Conservation (phyloP, 1,140 invertebrate species). For the Drosophila ambigua region DNA sequence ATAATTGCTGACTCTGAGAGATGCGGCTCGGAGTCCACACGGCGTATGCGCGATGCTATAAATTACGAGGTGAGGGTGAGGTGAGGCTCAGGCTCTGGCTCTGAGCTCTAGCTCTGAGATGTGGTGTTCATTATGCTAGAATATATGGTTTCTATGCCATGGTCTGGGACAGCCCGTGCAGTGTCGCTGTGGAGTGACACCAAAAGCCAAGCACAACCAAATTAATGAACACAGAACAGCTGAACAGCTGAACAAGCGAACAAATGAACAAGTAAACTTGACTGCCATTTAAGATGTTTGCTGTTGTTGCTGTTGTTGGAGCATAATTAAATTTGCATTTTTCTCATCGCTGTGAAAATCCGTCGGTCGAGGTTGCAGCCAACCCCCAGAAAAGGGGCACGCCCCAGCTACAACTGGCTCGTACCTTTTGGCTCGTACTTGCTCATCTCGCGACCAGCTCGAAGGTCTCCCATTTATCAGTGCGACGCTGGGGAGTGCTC, state of each 20-base stretch:
- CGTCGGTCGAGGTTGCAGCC: conserved; percentile 46
- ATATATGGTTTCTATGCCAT: conserved; percentile 70
- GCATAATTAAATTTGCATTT: conserved; percentile 72
- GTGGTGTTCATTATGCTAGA: conserved; percentile 61
- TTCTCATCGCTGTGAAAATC: conserved; percentile 56
- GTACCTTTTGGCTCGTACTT: too few relatives aligned
- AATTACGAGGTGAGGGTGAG: conserved; percentile 43
- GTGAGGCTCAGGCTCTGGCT: not conserved
- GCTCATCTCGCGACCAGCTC: not conserved
- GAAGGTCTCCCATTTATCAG: not conserved
- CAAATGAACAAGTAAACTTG: conserved; percentile 44
- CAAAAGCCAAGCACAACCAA: conserved; percentile 23
- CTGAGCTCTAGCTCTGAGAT: conserved; percentile 9
- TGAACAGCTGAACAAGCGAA: conserved; percentile 14
- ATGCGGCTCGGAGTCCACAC: conserved; percentile 31
- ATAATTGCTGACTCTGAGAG: conserved; percentile 46
- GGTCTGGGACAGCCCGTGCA: conserved; percentile 60
- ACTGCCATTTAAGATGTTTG: conserved; percentile 35
- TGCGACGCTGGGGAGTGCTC: too few relatives aligned
- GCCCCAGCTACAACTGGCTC: too few relatives aligned
- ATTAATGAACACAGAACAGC: conserved; percentile 27
- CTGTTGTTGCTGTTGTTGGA: not conserved
- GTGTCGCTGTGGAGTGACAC: conserved; percentile 38
- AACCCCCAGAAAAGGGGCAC: conserved; percentile 14
- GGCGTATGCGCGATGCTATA: conserved; percentile 62